Evolutionary conservation across 1,140 invertebrate species (phyloP).

Genomic region (Frieseomelitta varia): DNA sequence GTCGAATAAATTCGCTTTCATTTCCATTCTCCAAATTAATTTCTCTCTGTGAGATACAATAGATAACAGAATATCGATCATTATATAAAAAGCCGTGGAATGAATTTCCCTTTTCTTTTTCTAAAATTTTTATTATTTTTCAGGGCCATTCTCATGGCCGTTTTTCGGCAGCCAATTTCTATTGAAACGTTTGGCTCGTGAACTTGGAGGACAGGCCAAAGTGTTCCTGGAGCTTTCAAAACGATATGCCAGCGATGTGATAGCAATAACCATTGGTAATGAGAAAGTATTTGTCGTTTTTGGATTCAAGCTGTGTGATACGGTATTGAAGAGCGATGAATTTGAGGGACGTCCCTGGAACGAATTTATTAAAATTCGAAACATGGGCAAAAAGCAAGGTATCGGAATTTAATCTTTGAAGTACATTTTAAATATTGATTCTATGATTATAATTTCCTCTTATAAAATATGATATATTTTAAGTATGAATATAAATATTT

Average conservation of each 20-base stretch:
- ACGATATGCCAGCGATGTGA: constrained; percentile 84
- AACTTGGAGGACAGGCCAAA: constrained; percentile 84
- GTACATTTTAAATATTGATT: neutral
- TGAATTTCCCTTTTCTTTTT: neutral
- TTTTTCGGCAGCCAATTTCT: constrained; percentile 85
- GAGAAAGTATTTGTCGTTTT: constrained; percentile 85
- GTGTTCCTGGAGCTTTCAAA: constrained; percentile 84
- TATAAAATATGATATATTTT: too few species aligned
- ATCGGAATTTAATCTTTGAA: neutral
- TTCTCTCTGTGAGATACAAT: neutral
- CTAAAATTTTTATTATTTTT: neutral
- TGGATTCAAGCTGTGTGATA: constrained; percentile 83
- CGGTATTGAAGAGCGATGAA: constrained; percentile 85
- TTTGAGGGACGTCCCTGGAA: constrained; percentile 89
- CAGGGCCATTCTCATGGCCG: constrained; percentile 87
- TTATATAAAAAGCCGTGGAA: neutral
- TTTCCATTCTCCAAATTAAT: neutral
- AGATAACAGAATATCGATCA: neutral
- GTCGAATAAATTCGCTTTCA: neutral
- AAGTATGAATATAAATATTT: neutral
- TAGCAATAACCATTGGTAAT: constrained; percentile 86
- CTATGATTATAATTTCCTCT: neutral
- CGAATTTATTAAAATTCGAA: constrained; percentile 87
- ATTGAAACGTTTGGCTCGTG: constrained; percentile 82
- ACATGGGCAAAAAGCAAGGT: constrained; percentile 87